A percentile compares a stretch with the other conserved stretches of the same genome.
Conservation (phyloP, 2,888 invertebrate species). For the Caprella mutica region DNA sequence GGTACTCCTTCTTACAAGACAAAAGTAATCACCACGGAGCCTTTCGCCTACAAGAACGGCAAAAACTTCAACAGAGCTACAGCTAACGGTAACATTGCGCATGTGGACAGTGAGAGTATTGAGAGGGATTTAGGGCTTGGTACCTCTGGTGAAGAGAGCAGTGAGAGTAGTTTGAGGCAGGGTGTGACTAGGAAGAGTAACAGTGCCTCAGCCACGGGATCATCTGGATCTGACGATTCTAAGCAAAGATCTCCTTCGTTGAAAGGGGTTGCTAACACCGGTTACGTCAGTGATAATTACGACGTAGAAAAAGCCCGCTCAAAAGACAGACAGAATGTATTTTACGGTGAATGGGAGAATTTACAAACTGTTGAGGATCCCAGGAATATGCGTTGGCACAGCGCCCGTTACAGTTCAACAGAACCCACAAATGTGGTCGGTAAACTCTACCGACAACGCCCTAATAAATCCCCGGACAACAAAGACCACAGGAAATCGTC, state of each 20-base stretch:
- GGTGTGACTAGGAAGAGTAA: conserved; percentile 35
- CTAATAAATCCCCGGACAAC: background rate
- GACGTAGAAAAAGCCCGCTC: conserved; percentile 13
- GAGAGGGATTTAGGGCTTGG: conserved; percentile 66
- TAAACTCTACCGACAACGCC: background rate
- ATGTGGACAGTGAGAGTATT: conserved; percentile 28
- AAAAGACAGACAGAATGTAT: conserved; percentile 12
- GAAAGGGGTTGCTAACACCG: conserved; percentile 50
- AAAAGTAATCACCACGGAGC: background rate
- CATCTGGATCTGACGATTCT: conserved; percentile 46
- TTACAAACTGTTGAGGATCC: background rate
- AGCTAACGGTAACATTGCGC: conserved; percentile 5
- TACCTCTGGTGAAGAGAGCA: conserved; percentile 72
- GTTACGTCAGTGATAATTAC: conserved; percentile 46
- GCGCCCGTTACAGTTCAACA: background rate
- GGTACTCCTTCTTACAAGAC: background rate
- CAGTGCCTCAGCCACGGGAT: conserved; percentile 28
- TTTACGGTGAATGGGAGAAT: conserved; percentile 4
- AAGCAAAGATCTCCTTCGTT: conserved; percentile 39
- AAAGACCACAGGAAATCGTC: background rate
- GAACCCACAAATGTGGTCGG: too few relatives aligned
- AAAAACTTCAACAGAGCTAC: conserved; percentile 48
- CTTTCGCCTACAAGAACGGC: background rate
- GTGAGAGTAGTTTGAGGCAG: conserved; percentile 65
- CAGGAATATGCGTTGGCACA: conserved; percentile 2